Evolutionary conservation across 1,140 invertebrate genomes (phyloP), one percentile per base, ranked within the genome.

Genomic region (Sweltsa coloradensis): DNA sequence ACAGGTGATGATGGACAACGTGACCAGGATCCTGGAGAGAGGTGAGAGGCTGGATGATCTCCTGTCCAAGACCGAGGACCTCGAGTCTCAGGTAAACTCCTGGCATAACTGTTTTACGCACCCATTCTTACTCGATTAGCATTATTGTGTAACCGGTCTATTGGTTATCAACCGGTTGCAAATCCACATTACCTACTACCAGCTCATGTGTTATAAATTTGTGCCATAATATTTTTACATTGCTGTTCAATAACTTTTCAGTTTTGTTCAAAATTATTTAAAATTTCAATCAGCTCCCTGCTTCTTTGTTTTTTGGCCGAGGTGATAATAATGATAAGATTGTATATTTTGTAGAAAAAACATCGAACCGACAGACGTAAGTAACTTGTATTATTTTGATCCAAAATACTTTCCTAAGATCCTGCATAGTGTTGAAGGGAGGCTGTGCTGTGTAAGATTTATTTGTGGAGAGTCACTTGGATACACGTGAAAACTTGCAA

Each of bases 1-100:
- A 41, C 34, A 41, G 23, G 19, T 47, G 3, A 47, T 47, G 46
- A 21, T 47, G 21, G 46, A 47, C 2, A 47, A 47, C 31, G 46
- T 47, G 14, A 25, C 40, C 24, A 47, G 41, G n/a, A 39, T 47
- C 13, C 40, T 47, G 3, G 36, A 42, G 19, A 34, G 46, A n/a
- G 46, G 46, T 18, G 46, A 47, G 23, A 43, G 39, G n/a, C 25
- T 47, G 34, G 46, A 47, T 41, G 46, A 47, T 6, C 22, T 47
- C 3, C 46, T 47, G 21, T 41, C 22, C 1, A 47, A 47, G 25
- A 47, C 46, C n/a, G 46, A 47, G 24, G 39, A 41, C 34, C 24
- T 47, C 36, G 46, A 47, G 7, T 47, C 46, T 6, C 36, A 41
- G 34, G 46, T 47, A 26, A 26, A 16, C 14, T 22, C 34, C 11